Evolutionary conservation across 2,113 vertebrate species (phyloP).

Genomic region (Taurulus bubalis): DNA sequence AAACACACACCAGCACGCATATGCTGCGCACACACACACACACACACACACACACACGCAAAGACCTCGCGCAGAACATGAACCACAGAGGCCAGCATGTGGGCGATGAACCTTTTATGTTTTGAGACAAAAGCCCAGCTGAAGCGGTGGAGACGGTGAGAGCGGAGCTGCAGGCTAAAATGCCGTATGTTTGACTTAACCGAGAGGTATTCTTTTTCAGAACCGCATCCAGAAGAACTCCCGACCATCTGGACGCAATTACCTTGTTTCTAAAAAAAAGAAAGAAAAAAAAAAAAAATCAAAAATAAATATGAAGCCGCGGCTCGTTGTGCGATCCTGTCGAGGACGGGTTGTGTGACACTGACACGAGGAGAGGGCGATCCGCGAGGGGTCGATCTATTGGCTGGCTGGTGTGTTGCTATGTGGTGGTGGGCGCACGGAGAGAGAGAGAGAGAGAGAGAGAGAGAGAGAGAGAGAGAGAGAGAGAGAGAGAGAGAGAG

Average conservation of each 20-base stretch:
- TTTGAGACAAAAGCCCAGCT: slow-evolving; percentile 75
- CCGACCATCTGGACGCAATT: slow-evolving; percentile 81
- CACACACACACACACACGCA: slow-evolving; percentile 33
- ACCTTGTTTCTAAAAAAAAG: slow-evolving; percentile 63
- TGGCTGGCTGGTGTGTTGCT: slow-evolving; percentile 61
- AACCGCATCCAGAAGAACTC: slow-evolving; percentile 69
- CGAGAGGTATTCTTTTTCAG: slow-evolving; percentile 74
- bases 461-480: background rate
- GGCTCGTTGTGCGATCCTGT: slow-evolving; percentile 69
- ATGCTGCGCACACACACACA: slow-evolving; percentile 40
- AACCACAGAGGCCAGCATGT: slow-evolving; percentile 76
- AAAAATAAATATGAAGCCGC: slow-evolving; percentile 68
- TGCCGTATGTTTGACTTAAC: slow-evolving; percentile 76
- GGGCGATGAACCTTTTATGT: slow-evolving; percentile 78
- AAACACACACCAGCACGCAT: slow-evolving; percentile 42
- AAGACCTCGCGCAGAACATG: slow-evolving; percentile 54
- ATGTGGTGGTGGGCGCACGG: slow-evolving; percentile 50
- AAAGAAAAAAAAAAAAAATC: background rate
- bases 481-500: slow-evolving; percentile 27
- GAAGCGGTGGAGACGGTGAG: slow-evolving; percentile 62
- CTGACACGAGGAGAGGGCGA: slow-evolving; percentile 66
- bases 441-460: slow-evolving; percentile 42
- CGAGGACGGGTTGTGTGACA: slow-evolving; percentile 71
- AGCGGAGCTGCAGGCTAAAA: slow-evolving; percentile 65
- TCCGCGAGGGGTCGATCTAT: slow-evolving; percentile 62